Percentiles rank a stretch among this genome's conserved stretches.
Evolutionary conservation across 1,140 invertebrate genomes (phyloP).

Genomic region (Drosophila equinoxialis): DNA sequence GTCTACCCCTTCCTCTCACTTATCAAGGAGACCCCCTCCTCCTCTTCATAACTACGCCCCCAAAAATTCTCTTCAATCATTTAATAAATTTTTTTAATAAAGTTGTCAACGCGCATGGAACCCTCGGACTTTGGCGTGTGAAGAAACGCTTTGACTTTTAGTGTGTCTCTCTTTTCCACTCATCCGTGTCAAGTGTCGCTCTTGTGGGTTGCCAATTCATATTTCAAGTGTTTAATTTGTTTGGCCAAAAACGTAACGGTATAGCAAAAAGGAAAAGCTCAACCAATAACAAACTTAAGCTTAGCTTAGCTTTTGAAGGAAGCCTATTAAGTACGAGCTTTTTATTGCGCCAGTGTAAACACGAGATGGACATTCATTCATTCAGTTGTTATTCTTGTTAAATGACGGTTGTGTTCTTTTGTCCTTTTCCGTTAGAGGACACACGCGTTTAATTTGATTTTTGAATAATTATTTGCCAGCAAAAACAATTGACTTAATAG

Average conservation of each 20-base stretch:
- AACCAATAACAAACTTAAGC: neutral
- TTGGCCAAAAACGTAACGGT: conserved; percentile 35
- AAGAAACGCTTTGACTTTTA: conserved; percentile 37
- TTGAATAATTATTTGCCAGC: neutral
- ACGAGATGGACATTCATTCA: neutral
- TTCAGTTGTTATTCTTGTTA: conserved; percentile 18
- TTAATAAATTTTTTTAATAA: conserved; percentile 64
- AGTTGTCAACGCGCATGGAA: conserved; percentile 76
- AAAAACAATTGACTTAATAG: neutral
- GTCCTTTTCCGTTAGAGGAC: neutral
- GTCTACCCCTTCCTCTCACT: neutral
- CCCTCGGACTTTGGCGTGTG: conserved; percentile 52
- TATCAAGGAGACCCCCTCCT: conserved; percentile 43
- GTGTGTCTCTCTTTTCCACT: conserved; percentile 5
- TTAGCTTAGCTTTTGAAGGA: conserved; percentile 8
- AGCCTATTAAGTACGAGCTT: conserved; percentile 18
- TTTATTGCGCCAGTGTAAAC: conserved; percentile 3
- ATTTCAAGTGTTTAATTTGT: conserved; percentile 50
- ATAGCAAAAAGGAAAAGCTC: conserved; percentile 11
- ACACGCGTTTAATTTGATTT: conserved; percentile 1
- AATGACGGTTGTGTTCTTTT: conserved; percentile 19
- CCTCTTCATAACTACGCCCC: too few relatives aligned
- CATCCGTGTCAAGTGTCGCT: conserved; percentile 20
- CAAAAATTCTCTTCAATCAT: conserved; percentile 28
- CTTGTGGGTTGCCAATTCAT: conserved; percentile 29